Base-by-base conservation (phyloP, 2,113 vertebrate genomes). In the Aptenodytes patagonicus region DNA sequence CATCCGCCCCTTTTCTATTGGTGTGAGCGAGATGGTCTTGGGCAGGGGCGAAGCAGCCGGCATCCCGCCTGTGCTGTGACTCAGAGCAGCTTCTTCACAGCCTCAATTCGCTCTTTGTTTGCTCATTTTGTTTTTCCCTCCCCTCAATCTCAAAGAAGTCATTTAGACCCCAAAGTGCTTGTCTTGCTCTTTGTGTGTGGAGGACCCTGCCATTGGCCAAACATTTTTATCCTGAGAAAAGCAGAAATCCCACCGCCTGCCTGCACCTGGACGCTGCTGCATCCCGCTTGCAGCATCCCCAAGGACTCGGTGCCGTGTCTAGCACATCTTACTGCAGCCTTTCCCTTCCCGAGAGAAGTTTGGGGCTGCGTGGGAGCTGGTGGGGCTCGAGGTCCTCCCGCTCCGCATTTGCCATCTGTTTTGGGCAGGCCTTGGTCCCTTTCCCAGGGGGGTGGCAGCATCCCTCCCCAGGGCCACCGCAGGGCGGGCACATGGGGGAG, bases 381-480 rank as follows among this genome's bases (percentile, higher is more conserved):
- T 0, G 0, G 40, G n/a, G 36, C 58, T 85, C 10, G 6, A 90
- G 44, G 54, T 89, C 72, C 46, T 95, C 46, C 78, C 62, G 58
- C 34, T 85, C 14, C 10, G 3, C 4, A 1, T 88, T 52, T 95
- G 71, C 93, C 70, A 70, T 91, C 91, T 93, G 83, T 83, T 94
- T 84, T 49, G 81, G 87, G 70, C 83, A 97, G 91, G 73, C 54
- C 69, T 87, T 25, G 44, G 81, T 89, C 46, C 78, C 46, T 87
- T 94, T 94, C 93, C 92, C 90, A 79, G 78, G 54, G 66, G 87
- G 81, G 58, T 76, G 84, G 70, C 65, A 79, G 49, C 81, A 26
- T 81, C 73, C 84, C 26, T 88, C 58, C n/a, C 75, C 5, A 10
- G 52, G 80, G 58, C 66, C 58, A 42, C 84, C 2, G 7, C 71